Base-by-base conservation (phyloP, 2,888 invertebrate species). In the Keiferia lycopersicella region DNA sequence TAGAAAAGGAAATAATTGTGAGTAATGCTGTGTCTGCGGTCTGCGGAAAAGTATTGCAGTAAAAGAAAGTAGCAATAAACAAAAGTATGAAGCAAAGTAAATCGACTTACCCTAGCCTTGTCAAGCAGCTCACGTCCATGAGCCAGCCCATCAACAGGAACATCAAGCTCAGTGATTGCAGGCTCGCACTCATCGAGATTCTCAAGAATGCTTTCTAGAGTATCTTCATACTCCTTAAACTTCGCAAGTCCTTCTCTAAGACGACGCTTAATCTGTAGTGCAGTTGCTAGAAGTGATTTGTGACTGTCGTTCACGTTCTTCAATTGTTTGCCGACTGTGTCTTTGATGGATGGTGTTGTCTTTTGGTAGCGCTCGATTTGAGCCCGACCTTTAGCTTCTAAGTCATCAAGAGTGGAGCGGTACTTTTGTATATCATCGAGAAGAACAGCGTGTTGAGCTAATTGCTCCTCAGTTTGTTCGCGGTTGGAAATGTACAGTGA, bases 271-370 rank as follows among this genome's bases (percentile, higher is more conserved):
- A 98, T 98, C 85, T 98, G 98, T 56, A 96, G 84, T 0, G 98
- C 98, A 0, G 98, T 98, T 65, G 96, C 95, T 48, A 98, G 86
- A 10, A 98, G 88, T 0, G 98, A 97, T 79, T 97, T 95, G 80
- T 98, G 98, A 80, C 98, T 98, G 63, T 98, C 98, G 76, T 97
- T 97, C 0, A 98, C 97, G 79, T 98, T 98, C 76, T 94, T 95
- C 61, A 98, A 82, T 81, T 98, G 98, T 45, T 95, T 95, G 59
- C 96, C 96, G 41, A 98, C 97, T 0, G 95, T 95, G 4, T 95
- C 93, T 61, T 95, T 94, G 62, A 98, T 95, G 0, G 92, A 86
- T 0, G 97, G 96, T 8, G 96, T 94, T 0, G 93, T 94, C 0
- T 90, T 81, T 69, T 95, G 93, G 74, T 98, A 98, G 39, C 96